Evolutionary conservation across 2,797 vertebrate species (phyloP), one percentile per base, ranked within the genome.

Genomic region (Centropyge bicolor): DNA sequence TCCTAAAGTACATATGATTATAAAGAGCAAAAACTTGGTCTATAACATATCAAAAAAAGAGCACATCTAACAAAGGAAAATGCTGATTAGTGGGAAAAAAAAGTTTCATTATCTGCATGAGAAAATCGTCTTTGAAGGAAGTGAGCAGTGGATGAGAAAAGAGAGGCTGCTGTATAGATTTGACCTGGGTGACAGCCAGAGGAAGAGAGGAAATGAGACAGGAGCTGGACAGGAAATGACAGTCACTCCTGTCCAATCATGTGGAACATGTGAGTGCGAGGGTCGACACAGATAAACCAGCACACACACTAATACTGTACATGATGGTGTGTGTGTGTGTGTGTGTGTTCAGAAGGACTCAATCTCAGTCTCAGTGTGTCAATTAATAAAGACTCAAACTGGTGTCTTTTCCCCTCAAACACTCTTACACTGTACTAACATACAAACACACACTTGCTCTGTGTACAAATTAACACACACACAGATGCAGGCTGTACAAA

Each of bases 191-290:
- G 71, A 83, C 83, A 24, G 48, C 45, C 63, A 70, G 81, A 86
- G 89, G 87, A 89, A 80, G 74, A 57, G 35, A 89, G 87, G 87
- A 92, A 92, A 92, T 90, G 84, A 94, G 89, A 91, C 73, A 2
- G 82, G 69, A 86, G 81, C 87, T 60, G 86, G 73, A 89, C 82
- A 86, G 92, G 92, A 95, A 93, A 93, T 91, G 84, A 86, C 88
- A 73, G 84, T 86, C 81, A 89, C 86, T 81, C 73, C 79, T 69
- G 83, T 6, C 80, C 89, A 90, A 92, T 90, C 87, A 84, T 74
- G 81, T 81, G 83, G 80, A 87, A 88, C 87, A 89, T 74, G 80
- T 83, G 78, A 88, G 74, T 45, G 46, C 41, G 59, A 79, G 73
- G 35, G 78, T 8, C 38, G 74, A 86, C 54, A 35, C 52, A 54